Evolutionary conservation across 1,140 invertebrate species (phyloP), one percentile per base, ranked within the genome.

Genomic region (Diachasma alloeum): DNA sequence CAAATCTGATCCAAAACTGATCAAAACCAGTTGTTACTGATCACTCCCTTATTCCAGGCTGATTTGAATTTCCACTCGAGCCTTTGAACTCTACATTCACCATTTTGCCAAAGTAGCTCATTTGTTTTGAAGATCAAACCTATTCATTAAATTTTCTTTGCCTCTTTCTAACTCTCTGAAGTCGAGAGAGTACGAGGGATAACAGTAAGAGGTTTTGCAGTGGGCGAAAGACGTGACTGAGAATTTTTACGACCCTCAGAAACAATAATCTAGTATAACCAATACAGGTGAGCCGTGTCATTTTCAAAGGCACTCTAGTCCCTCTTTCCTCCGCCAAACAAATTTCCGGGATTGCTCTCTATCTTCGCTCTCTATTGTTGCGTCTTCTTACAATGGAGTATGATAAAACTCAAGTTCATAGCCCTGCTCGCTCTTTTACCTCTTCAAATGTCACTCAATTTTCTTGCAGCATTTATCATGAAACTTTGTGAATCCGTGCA

Each of bases 231-330:
- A 74, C 17, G 5, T 42, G 22, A 68, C 66, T 24, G 10, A 42
- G 26, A 46, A 56, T 15, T 48, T 39, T 48, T 39, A n/a, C n/a
- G 66, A 36, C 53, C n/a, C 66, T 26, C 48, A 53, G 31, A 69
- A 71, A 66, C 15, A 24, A 66, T 66, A 66, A 66, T 36, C 10
- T 66, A 26, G 63, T 66, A 66, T 36, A 66, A 66, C 3, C 24
- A 31, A 11, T 15, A 66, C 81, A 88, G 83, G 81, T 86, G 86
- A 87, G 84, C 86, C 84, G 84, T 86, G 84, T 87, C 84, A 87
- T 88, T 86, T 88, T 89, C 87, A 88, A 89, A 88, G 86, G 86
- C 81, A 78, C 81, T 4, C 15, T 6, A 59, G 19, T 31, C 4
- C 22, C 8, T 69, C 9, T 69, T n/a, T 37, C 0, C 17, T 3